Evolutionary conservation across 2,888 invertebrate genomes (phyloP).

Genomic region (Hyposoter didymator): DNA sequence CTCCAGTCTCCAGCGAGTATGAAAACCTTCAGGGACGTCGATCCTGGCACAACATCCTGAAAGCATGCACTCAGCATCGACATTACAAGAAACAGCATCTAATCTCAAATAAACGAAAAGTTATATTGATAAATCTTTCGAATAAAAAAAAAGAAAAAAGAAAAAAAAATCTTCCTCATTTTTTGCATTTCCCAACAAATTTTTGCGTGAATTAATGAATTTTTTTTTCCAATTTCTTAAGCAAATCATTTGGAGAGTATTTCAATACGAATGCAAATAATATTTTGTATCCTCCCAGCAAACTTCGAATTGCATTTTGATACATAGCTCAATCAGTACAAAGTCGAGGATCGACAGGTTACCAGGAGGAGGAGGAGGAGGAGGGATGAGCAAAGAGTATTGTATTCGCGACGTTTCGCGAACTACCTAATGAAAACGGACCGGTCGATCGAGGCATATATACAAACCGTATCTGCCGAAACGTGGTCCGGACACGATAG

Average conservation of each 20-base stretch:
- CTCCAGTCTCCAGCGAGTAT: too few species aligned
- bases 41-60: too few species aligned
- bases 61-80: too few species aligned
- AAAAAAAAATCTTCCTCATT: too few species aligned
- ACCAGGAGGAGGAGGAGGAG: neutral
- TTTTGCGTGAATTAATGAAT: too few species aligned
- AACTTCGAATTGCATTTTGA: neutral
- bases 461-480: slow-evolving; percentile 4
- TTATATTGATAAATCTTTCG: too few species aligned
- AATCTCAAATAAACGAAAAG: too few species aligned
- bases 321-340: neutral
- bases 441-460: slow-evolving; percentile 25
- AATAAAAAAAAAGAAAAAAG: too few species aligned
- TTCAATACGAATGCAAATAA: neutral
- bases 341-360: slow-evolving; percentile 15
- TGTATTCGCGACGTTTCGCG: slow-evolving; percentile 48
- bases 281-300: neutral
- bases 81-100: too few species aligned
- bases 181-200: too few species aligned
- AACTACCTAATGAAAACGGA: slow-evolving; percentile 61
- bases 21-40: too few species aligned
- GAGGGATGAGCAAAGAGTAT: slow-evolving; percentile 11
- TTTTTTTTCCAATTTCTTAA: neutral
- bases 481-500: slow-evolving; percentile 38
- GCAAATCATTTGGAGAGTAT: neutral